phyloP scores from a whole-genome alignment of 2,797 vertebrate species.

The Phalanger gymnotis region DNA sequence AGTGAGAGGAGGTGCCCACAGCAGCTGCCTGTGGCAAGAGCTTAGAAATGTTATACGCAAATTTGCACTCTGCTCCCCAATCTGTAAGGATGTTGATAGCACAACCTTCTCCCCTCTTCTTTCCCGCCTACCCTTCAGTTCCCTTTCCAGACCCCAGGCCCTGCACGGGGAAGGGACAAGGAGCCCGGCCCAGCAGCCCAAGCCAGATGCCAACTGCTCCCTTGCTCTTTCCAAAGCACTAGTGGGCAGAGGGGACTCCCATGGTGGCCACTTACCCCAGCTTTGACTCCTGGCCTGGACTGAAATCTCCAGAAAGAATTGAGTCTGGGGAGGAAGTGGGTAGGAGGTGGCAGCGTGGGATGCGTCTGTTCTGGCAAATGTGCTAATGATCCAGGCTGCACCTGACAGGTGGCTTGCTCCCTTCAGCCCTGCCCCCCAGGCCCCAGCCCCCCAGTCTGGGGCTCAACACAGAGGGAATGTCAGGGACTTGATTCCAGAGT shows the following conservation, averaged over 20 bases:
- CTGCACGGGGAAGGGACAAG: slow-evolving; percentile 13
- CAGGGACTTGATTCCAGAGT: slow-evolving; percentile 82
- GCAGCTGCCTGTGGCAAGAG: slow-evolving; percentile 72
- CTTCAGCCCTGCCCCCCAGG: slow-evolving; percentile 50
- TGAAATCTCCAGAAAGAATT: slow-evolving; percentile 42
- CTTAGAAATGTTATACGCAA: slow-evolving; percentile 71
- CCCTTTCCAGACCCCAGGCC: slow-evolving; percentile 53
- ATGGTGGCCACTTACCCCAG: slow-evolving; percentile 60
- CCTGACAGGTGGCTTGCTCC: slow-evolving; percentile 64
- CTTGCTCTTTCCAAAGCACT: slow-evolving; percentile 83
- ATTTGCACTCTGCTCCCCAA: slow-evolving; percentile 81
- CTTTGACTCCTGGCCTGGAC: slow-evolving; percentile 66
- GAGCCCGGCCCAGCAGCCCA: slow-evolving; percentile 47
- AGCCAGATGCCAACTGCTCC: slow-evolving; percentile 67
- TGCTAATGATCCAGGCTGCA: slow-evolving; percentile 71
- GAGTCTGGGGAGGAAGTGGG: slow-evolving; percentile 41
- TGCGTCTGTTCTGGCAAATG: slow-evolving; percentile 71
- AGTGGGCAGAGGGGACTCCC: slow-evolving; percentile 75
- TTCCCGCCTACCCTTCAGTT: slow-evolving; percentile 29
- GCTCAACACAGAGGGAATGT: slow-evolving; percentile 73
- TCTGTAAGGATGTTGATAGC: slow-evolving; percentile 78
- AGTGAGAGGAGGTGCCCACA: slow-evolving; percentile 77
- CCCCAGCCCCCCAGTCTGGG: slow-evolving; percentile 60
- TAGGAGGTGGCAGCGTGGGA: not conserved
- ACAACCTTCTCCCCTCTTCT: slow-evolving; percentile 74